Evolutionary conservation across 2,113 vertebrate species (phyloP), one percentile per base, ranked within the genome.

Genomic region (Miniopterus natalensis): DNA sequence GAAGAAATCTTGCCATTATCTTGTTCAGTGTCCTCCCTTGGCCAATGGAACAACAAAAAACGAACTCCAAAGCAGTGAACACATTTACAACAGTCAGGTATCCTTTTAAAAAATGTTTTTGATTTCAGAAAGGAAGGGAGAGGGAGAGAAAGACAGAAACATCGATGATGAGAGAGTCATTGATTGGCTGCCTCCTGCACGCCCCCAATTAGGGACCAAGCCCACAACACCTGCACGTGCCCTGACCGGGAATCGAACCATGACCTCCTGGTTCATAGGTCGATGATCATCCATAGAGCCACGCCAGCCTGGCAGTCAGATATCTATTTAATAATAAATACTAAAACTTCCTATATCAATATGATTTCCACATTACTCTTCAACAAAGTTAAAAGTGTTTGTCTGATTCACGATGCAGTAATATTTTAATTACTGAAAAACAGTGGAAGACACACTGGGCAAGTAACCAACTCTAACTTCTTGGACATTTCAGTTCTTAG

Each of bases 311-410:
- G 36, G 36, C 8, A 51, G 27, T 80, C 47, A 89, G 6, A 31
- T 27, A 78, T 74, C 71, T 63, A 71, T 9, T 91, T 77, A 79
- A 36, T 66, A 21, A 93, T 36, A 80, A 90, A 86, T 23, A 92
- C 5, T 51, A 88, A 94, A 92, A 89, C 23, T 79, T 53, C 21
- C n/a, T 47, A 79, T 92, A 77, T 89, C 63, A 86, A 49, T 73
- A 29, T 36, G 77, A 90, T 92, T 96, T 79, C 31, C 17, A 75
- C 8, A 73, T 27, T 79, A 25, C 11, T 51, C 14, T 71, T 92
- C 9, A 88, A 53, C 27, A 92, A 80, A 84, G 57, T 84, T 59
- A 93, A 89, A 94, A 94, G 79, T 36, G 2, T 88, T 51, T 80
- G 3, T 81, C 29, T 25, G 20, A 49, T 51, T 79, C 68, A 70